A percentile compares a stretch with the other conserved stretches of the same genome.
Evolutionary conservation across 2,113 vertebrate genomes (phyloP).

Genomic region (Osmerus eperlanus): DNA sequence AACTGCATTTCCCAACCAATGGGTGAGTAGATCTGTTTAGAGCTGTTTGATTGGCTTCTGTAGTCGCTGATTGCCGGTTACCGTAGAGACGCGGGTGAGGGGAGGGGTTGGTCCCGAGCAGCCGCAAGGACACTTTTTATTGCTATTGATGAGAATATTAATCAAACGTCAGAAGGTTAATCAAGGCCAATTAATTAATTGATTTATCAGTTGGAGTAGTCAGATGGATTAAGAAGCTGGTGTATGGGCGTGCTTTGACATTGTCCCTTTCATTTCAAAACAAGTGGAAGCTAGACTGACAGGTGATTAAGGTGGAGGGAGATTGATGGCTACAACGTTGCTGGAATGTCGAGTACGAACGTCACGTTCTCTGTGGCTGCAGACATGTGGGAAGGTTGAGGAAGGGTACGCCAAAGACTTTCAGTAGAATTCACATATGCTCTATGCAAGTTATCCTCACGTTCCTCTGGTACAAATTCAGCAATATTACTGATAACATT

Average conservation of each 20-base stretch:
- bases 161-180: slow-evolving; percentile 66
- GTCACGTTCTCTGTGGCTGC: not conserved
- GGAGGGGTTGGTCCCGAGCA: slow-evolving; percentile 23
- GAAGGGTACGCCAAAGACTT: not conserved
- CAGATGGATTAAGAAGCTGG: slow-evolving; percentile 43
- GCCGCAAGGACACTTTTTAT: slow-evolving; percentile 59
- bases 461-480: no score
- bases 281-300: slow-evolving; percentile 60
- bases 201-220: slow-evolving; percentile 56
- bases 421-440: not conserved
- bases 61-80: slow-evolving; percentile 3
- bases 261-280: slow-evolving; percentile 61
- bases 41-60: not conserved
- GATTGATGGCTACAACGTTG: slow-evolving; percentile 57
- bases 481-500: no score
- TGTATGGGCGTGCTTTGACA: slow-evolving; percentile 48
- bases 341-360: slow-evolving; percentile 6
- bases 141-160: slow-evolving; percentile 64
- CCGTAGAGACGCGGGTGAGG: slow-evolving; percentile 28
- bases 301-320: slow-evolving; percentile 57
- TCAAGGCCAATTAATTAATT: slow-evolving; percentile 63
- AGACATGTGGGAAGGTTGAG: slow-evolving; percentile 5
- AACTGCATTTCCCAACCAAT: no score
- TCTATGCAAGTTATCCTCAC: no score
- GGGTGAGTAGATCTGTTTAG: not conserved